phyloP scores from a whole-genome alignment of 1,140 invertebrate genomes.

The Armadillidium nasatum region DNA sequence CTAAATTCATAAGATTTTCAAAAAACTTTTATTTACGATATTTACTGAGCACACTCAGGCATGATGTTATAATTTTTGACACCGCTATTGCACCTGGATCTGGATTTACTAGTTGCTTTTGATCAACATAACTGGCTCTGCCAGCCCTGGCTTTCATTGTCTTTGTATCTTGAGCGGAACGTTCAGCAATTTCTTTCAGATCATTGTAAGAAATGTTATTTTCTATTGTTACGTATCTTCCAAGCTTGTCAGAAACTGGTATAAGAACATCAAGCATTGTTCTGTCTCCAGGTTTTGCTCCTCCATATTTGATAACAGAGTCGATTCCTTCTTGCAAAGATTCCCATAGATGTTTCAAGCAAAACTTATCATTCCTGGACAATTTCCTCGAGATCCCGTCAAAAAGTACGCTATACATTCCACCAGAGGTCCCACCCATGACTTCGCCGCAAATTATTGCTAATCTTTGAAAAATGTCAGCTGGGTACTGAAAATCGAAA shows the following conservation, averaged over 20 bases:
- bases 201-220: background rate
- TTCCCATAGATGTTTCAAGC: conserved; percentile 44
- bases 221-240: background rate
- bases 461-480: background rate
- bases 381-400: background rate
- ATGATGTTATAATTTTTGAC: background rate
- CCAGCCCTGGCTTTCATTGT: background rate
- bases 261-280: conserved; percentile 59
- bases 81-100: background rate
- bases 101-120: background rate
- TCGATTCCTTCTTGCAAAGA: conserved; percentile 51
- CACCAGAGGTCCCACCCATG: background rate
- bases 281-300: conserved; percentile 66
- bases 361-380: background rate
- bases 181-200: background rate
- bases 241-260: background rate
- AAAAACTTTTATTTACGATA: background rate
- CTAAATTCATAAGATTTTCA: background rate
- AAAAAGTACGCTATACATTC: background rate
- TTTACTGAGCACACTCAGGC: background rate
- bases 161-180: background rate
- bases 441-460: background rate
- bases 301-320: conserved; percentile 65
- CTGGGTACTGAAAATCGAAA: background rate
- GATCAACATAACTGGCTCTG: background rate